Evolutionary conservation across 37 sponge, comb jelly and placozoan genomes (phyloP).

Genomic region (Petrosia ficiformis): DNA sequence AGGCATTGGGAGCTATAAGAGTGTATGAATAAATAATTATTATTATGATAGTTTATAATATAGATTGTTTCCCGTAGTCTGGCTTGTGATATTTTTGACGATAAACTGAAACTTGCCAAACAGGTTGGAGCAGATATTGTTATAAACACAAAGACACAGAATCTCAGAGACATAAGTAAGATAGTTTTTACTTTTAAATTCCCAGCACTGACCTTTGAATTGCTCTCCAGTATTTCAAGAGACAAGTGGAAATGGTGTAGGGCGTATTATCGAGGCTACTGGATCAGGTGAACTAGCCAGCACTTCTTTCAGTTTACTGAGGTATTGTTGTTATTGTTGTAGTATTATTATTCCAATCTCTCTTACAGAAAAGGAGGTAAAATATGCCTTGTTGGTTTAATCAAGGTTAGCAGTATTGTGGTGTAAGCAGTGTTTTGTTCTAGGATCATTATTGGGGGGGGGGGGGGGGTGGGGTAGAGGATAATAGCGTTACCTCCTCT

Average conservation of each 20-base stretch:
- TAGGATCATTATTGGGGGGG: no score
- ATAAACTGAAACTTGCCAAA: slow-evolving; percentile 65
- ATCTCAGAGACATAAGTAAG: slow-evolving; percentile 58
- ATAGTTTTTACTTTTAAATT: no score
- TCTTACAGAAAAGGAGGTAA: slow-evolving; percentile 51
- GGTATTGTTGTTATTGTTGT: slow-evolving; percentile 43
- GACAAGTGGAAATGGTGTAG: slow-evolving; percentile 85
- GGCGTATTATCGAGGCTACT: slow-evolving; percentile 79
- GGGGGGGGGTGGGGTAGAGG: no score
- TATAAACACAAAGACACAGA: slow-evolving; percentile 69
- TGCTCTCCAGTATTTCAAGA: slow-evolving; percentile 69
- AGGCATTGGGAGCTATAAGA: slow-evolving; percentile 77
- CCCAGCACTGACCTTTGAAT: no score
- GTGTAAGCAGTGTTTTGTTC: no score
- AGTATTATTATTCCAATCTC: not conserved
- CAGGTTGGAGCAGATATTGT: slow-evolving; percentile 75
- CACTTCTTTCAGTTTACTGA: slow-evolving; percentile 65
- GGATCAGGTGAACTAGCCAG: slow-evolving; percentile 67
- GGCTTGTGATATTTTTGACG: slow-evolving; percentile 65
- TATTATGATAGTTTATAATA: not conserved
- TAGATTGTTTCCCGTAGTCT: slow-evolving; percentile 30
- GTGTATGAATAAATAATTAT: slow-evolving; percentile 54
- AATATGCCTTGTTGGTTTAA: slow-evolving; percentile 73
- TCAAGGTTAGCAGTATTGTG: slow-evolving; percentile 47
- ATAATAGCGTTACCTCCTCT: no score